Base-by-base conservation (phyloP, 2,888 invertebrate genomes). In the Mechanitis mazaeus region DNA sequence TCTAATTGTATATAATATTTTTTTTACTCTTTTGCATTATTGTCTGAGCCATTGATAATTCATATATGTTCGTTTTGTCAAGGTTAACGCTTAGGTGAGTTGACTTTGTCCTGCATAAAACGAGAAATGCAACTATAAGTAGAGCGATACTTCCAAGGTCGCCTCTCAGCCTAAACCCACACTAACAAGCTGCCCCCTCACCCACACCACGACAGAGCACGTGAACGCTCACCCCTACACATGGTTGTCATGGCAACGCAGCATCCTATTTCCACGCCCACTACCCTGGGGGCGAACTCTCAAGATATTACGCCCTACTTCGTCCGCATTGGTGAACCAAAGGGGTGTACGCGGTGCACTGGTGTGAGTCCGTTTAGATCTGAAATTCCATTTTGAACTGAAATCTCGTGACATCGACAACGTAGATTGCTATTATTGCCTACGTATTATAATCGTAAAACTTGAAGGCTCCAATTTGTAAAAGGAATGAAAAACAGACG, bases 241-340 rank as follows among this genome's bases (percentile, higher is more conserved):
- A 78, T 80, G 83, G 92, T 92, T 81, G 89, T 88, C 91, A 91
- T 91, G 84, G 90, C 89, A 84, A 92, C 92, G 90, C 92, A 91
- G 91, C 90, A 90, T 89, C 91, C 91, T 87, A 86, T 87, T 90
- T 87, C 90, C 89, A 88, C 90, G 85, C 90, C 90, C 87, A 84
- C 91, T 85, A 90, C 87, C 87, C 88, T 81, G 84, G 87, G 87
- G 87, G 84, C 84, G 85, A 84, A 86, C 85, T 88, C 86, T 87
- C 85, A 85, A 89, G 88, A 85, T 87, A 87, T 86, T 85, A 87
- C 89, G 87, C 88, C 87, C 87, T 87, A 85, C 86, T 85, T 84
- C 86, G 85, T 79, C 80, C 85, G 87, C 83, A 87, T 87, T 87
- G 87, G 88, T 78, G 87, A 85, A 83, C 80, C 78, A 85, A 87